Conservation (phyloP, 1,140 invertebrate genomes). For the Philotrypesis tridentata region DNA sequence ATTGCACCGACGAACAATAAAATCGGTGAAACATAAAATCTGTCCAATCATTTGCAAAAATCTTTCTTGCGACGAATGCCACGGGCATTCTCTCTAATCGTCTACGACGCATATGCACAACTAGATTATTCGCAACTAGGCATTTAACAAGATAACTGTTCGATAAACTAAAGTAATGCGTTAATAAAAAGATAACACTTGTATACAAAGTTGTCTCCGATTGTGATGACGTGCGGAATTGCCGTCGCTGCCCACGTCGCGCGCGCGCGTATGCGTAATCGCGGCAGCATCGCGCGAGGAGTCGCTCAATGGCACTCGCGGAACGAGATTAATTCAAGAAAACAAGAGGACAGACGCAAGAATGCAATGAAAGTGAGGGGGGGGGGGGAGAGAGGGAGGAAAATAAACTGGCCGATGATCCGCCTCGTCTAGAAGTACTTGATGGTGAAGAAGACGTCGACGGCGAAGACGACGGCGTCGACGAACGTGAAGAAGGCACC, state of each 20-base stretch:
- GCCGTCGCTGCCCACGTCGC: too few relatives aligned
- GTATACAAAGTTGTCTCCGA: not conserved
- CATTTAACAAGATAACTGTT: not conserved
- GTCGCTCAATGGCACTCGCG: slow-evolving; percentile 18
- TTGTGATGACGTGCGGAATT: too few relatives aligned
- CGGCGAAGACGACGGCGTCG: slow-evolving; percentile 72
- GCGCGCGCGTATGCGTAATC: not conserved
- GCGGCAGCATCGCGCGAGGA: not conserved
- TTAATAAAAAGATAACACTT: not conserved
- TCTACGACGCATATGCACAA: not conserved
- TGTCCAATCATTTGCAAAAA: not conserved
- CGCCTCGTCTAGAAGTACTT: slow-evolving; percentile 56
- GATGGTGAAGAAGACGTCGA: slow-evolving; percentile 75
- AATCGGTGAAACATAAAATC: not conserved
- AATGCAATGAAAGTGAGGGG: not conserved
- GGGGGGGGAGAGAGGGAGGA: too few relatives aligned
- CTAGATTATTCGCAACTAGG: not conserved
- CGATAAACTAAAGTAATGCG: not conserved
- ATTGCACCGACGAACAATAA: too few relatives aligned
- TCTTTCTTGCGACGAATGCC: not conserved
- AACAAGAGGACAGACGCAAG: not conserved
- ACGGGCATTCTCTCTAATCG: not conserved
- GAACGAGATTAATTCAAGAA: slow-evolving; percentile 1
- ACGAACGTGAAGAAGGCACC: slow-evolving; percentile 75
- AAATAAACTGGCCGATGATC: not conserved